Conservation (phyloP, 2,888 invertebrate species). For the Melanotus villosus region DNA sequence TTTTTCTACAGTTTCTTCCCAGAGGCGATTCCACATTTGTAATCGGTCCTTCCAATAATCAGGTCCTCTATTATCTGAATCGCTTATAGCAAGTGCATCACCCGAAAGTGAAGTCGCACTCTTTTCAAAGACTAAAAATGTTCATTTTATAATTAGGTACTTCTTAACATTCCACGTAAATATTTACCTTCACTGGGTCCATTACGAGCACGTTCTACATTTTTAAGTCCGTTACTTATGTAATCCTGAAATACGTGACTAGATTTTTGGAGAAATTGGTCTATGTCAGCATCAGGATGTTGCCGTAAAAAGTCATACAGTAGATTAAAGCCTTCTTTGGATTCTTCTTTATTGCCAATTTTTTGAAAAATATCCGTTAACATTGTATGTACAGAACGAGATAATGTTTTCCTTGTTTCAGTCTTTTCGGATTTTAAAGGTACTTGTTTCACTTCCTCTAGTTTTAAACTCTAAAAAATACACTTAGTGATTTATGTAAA, state of each 20-base stretch:
- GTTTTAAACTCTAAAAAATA: slow-evolving; percentile 67
- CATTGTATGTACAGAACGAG: slow-evolving; percentile 87
- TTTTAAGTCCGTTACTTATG: slow-evolving; percentile 82
- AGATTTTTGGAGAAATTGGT: slow-evolving; percentile 86
- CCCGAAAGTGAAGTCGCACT: slow-evolving; percentile 4
- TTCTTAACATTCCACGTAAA: too few species aligned
- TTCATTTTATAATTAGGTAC: too few species aligned
- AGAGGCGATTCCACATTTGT: slow-evolving; percentile 60
- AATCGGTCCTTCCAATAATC: slow-evolving; percentile 62
- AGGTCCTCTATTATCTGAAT: slow-evolving; percentile 29
- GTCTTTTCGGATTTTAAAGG: slow-evolving; percentile 61
- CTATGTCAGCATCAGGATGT: slow-evolving; percentile 88
- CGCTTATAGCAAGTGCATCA: slow-evolving; percentile 3
- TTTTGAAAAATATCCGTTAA: slow-evolving; percentile 91
- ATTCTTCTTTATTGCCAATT: slow-evolving; percentile 91
- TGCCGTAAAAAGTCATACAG: slow-evolving; percentile 85
- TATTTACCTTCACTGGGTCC: slow-evolving; percentile 20
- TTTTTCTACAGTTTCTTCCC: slow-evolving; percentile 39
- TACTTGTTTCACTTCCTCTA: slow-evolving; percentile 68
- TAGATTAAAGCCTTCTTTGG: slow-evolving; percentile 84
- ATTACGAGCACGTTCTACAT: slow-evolving; percentile 69
- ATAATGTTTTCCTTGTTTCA: slow-evolving; percentile 69
- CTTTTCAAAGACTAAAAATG: slow-evolving; percentile 19
- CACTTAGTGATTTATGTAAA: background rate
- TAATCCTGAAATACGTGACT: slow-evolving; percentile 91